phyloP scores from a whole-genome alignment of 2,113 vertebrate genomes.

The Tragelaphus scriptus region DNA sequence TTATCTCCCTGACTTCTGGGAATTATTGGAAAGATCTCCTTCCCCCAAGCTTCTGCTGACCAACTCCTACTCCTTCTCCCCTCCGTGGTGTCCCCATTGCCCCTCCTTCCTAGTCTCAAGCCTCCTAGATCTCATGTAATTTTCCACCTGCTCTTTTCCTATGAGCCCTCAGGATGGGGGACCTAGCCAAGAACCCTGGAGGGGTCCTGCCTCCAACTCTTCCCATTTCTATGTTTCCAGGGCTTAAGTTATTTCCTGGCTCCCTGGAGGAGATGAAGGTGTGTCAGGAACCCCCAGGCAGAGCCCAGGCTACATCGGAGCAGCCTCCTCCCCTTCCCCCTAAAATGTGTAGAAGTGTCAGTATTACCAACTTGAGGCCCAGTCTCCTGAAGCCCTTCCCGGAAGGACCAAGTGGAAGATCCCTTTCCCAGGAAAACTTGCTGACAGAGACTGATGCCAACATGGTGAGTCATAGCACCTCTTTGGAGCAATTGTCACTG shows the following conservation, averaged over 20 bases:
- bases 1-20: not conserved
- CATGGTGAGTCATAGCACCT: conserved; percentile 43
- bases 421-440: conserved; percentile 81
- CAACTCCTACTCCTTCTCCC: not conserved
- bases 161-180: not conserved
- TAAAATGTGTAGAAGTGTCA: conserved; percentile 79
- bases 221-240: conserved; percentile 44
- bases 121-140: not conserved
- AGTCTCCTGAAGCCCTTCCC: conserved; percentile 60
- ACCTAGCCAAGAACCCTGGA: not conserved
- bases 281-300: conserved; percentile 70
- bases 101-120: not conserved
- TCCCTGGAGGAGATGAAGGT: conserved; percentile 83
- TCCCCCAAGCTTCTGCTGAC: not conserved
- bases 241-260: conserved; percentile 58
- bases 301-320: conserved; percentile 50
- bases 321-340: conserved; percentile 53
- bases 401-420: conserved; percentile 56
- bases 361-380: conserved; percentile 78
- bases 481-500: not conserved
- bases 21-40: not conserved
- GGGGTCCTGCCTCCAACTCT: not conserved
- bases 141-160: not conserved
- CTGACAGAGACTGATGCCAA: not conserved
- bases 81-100: not conserved